Conservation (phyloP, 2,797 vertebrate species). For the Micromesistius poutassou region DNA sequence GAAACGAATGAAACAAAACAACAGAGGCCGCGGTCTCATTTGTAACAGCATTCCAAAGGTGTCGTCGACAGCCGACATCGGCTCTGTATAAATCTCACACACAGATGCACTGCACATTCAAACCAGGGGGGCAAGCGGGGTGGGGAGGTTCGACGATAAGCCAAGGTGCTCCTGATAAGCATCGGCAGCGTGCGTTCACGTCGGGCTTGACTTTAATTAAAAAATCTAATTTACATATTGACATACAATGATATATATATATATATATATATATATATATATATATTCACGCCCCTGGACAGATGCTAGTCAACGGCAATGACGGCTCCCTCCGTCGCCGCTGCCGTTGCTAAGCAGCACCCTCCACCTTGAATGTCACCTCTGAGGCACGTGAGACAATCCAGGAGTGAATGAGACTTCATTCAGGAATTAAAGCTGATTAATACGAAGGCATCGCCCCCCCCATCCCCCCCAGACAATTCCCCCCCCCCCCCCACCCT, state of each 20-base stretch:
- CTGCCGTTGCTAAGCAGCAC: slow-evolving; percentile 31
- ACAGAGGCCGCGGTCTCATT: not conserved
- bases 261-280: not conserved
- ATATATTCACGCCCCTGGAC: not conserved
- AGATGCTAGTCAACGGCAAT: slow-evolving; percentile 12
- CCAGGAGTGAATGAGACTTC: slow-evolving; percentile 23
- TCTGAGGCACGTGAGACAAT: not conserved
- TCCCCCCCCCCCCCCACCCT: slow-evolving; percentile 24
- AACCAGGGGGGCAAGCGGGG: not conserved
- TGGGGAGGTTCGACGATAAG: slow-evolving; percentile 16
- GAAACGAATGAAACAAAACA: not conserved
- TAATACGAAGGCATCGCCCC: not conserved
- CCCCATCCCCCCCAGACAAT: not conserved
- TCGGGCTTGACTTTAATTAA: not conserved
- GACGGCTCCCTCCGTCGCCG: not conserved
- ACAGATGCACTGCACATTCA: not conserved
- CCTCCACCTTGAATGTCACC: slow-evolving; percentile 35
- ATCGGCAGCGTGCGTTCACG: not conserved
- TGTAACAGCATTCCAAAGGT: too few species aligned
- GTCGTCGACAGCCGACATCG: too few species aligned
- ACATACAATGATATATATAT: not conserved
- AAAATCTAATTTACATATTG: slow-evolving; percentile 7
- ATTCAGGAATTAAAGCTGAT: slow-evolving; percentile 32
- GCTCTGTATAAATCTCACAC: not conserved
- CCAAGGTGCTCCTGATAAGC: slow-evolving; percentile 6